Percentiles rank a stretch among this genome's conserved stretches.
Conservation (phyloP, 2,888 invertebrate genomes). For the Erpobdella octoculata region DNA sequence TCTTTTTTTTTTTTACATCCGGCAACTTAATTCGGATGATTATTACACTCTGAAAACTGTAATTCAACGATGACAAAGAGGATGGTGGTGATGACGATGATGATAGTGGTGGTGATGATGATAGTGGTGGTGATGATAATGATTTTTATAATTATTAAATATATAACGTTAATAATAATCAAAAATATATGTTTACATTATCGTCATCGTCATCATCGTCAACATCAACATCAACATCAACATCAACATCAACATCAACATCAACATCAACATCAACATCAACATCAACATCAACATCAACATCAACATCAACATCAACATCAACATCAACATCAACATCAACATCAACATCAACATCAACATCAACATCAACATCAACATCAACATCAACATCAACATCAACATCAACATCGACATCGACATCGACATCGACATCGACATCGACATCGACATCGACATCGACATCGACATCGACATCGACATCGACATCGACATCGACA, state of each 20-base stretch:
- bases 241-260: not conserved
- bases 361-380: not conserved
- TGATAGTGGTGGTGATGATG: no score
- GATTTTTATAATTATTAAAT: no score
- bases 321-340: not conserved
- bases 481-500: not conserved
- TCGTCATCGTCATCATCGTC: no score
- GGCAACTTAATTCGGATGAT: no score
- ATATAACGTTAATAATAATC: no score
- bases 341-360: not conserved
- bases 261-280: not conserved
- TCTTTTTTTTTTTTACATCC: no score
- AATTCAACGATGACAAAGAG: no score
- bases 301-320: not conserved
- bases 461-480: not conserved
- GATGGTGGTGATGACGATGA: no score
- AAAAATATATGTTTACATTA: no score
- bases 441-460: not conserved
- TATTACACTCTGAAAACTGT: no score
- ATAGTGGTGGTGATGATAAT: no score
- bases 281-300: not conserved
- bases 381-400: not conserved
- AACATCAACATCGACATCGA: no score
- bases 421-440: not conserved
- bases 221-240: not conserved